These are phyloP conservation scores for Talpa occidentalis DNA, from an alignment of 2,113 vertebrate genomes.

Conservation along the genomic window DNA sequence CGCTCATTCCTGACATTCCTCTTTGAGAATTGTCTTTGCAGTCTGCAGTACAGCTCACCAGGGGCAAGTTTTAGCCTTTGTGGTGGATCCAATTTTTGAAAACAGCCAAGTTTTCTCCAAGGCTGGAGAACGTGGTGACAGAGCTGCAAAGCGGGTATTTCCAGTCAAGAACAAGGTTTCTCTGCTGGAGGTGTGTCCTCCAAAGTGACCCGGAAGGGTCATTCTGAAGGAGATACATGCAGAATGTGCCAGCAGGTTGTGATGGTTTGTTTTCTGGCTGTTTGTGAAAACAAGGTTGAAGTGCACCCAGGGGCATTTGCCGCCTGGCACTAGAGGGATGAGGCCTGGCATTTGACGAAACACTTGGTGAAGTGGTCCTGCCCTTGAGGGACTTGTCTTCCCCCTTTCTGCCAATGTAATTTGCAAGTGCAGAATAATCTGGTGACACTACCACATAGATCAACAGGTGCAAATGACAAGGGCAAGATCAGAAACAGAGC, in stretches of 20 bases:
- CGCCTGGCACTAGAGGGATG: not conserved
- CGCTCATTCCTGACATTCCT: conserved; percentile 53
- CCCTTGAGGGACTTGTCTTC: not conserved
- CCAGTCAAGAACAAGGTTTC: conserved; percentile 40
- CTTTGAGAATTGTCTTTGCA: conserved; percentile 42
- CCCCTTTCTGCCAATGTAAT: not conserved
- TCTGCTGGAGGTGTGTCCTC: not conserved
- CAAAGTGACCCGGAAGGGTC: not conserved
- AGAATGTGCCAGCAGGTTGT: not conserved
- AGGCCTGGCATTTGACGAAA: conserved; percentile 15
- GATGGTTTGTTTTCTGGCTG: not conserved
- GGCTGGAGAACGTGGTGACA: conserved; percentile 7
- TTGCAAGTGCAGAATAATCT: not conserved
- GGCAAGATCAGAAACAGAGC: not conserved
- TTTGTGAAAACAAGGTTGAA: not conserved
- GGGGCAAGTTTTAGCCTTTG: conserved; percentile 44
- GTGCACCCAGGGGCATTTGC: not conserved
- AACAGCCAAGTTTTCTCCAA: conserved; percentile 55
- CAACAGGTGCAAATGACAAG: conserved; percentile 9
- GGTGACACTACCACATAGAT: not conserved
- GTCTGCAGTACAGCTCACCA: not conserved
- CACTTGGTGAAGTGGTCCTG: not conserved
- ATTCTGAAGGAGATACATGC: conserved; percentile 7
- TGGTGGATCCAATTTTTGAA: conserved; percentile 62
- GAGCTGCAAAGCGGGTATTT: conserved; percentile 40